phyloP scores from a whole-genome alignment of 2,113 vertebrate species.

The Solenodon paradoxus region DNA sequence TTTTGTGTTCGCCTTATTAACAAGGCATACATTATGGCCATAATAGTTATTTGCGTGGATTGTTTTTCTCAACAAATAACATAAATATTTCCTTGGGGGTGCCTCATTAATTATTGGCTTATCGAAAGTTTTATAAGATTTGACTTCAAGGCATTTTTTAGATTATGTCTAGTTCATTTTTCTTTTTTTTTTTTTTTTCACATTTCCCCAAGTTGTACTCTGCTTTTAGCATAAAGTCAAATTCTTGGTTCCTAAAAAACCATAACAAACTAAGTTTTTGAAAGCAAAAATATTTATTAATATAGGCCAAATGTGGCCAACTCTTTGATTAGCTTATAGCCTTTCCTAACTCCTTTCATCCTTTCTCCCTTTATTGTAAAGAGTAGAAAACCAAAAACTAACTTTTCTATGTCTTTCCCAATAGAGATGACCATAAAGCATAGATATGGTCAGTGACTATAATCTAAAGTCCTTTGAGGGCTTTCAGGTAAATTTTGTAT shows the following conservation, averaged over 20 bases:
- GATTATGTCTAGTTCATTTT: not conserved
- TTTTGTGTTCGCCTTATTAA: not conserved
- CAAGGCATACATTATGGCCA: not conserved
- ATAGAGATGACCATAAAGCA: not conserved
- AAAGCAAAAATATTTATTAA: not conserved
- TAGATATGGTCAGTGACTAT: not conserved
- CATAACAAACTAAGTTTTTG: not conserved
- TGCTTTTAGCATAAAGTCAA: not conserved
- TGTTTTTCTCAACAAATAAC: not conserved
- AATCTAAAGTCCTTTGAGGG: not conserved
- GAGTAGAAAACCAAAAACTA: not conserved
- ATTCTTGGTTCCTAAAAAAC: not conserved
- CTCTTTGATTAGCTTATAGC: not conserved
- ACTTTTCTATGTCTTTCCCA: not conserved
- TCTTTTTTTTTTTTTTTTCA: not conserved
- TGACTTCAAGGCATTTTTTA: not conserved
- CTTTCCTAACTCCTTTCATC: not conserved
- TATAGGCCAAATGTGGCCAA: not conserved
- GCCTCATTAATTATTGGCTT: not conserved
- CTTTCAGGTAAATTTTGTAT: not conserved
- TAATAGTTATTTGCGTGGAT: not conserved
- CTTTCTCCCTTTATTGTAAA: not conserved
- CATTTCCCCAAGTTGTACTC: slow-evolving; percentile 21
- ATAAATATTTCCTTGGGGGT: not conserved
- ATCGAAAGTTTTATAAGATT: not conserved